Evolutionary conservation across 2,113 vertebrate genomes (phyloP), one percentile per base, ranked within the genome.

Genomic region (Petroica traversi): DNA sequence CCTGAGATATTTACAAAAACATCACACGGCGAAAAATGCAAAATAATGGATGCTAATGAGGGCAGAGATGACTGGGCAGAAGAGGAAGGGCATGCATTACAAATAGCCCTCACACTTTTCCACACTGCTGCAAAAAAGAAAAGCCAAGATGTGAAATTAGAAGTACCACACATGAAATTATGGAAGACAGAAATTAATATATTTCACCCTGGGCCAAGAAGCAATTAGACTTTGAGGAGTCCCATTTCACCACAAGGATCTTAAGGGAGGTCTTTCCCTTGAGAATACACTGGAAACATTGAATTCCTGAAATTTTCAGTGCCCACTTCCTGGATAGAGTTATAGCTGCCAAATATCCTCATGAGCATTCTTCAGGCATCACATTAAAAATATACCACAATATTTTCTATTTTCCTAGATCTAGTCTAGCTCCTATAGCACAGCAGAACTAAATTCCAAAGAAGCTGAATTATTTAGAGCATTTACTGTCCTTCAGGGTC

Each of bases 401-500:
- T 46, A 45, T 51, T 67, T 85, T 78, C n/a, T 48, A 5, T 72
- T 87, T 81, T 91, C 41, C 66, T 51, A 91, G 11, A 52, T 58
- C 63, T 82, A 49, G 49, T 68, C 48, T 45, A 52, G 28, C 18
- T 93, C n/a, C 29, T 74, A 14, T 15, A 93, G 43, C 61, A 91
- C 36, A 75, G 45, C 0, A 81, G 71, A 83, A 82, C 58, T 46
- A 46, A 34, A 80, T 66, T 93, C 82, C 64, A 80, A 67, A 90
- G 23, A 77, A 90, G 73, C 22, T 33, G 58, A 95, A 83, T 87
- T 94, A 90, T 91, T 88, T 93, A 79, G 76, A 92, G 43, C 83
- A 81, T 86, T 92, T 86, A 66, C 72, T 83, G 82, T 82, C 75
- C 91, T 95, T 91, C 55, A 77, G 85, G 79, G 88, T 94, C 85